phyloP scores from a whole-genome alignment of 2,888 invertebrate genomes.

The Bedellia somnulentella region DNA sequence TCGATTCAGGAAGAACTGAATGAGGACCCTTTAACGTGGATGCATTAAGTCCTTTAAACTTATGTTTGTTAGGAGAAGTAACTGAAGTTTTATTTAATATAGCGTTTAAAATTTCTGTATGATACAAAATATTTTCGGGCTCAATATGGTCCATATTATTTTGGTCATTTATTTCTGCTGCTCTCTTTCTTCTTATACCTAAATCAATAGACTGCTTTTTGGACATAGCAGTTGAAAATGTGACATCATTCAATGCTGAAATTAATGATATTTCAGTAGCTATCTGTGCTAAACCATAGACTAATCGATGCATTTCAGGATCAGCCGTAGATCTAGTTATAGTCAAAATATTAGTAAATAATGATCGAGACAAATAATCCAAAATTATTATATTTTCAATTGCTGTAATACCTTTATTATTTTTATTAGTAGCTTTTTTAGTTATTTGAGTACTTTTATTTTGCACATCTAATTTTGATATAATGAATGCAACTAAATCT shows the following conservation, averaged over 20 bases:
- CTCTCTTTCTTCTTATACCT: slow-evolving; percentile 35
- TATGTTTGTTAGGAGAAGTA: too few relatives aligned
- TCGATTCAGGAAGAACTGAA: slow-evolving; percentile 32
- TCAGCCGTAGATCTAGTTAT: slow-evolving; percentile 47
- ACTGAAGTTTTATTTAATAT: slow-evolving; percentile 36
- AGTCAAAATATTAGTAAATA: slow-evolving; percentile 41
- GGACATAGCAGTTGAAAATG: slow-evolving; percentile 38
- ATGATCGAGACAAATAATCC: slow-evolving; percentile 45
- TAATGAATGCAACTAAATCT: slow-evolving; percentile 42
- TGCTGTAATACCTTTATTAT: slow-evolving; percentile 45
- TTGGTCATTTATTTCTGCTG: slow-evolving; percentile 12
- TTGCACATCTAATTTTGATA: slow-evolving; percentile 44
- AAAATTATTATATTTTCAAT: slow-evolving; percentile 48
- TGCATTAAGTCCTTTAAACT: too few relatives aligned
- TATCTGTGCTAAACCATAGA: slow-evolving; percentile 50
- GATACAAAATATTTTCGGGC: too few relatives aligned
- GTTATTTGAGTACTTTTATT: slow-evolving; percentile 52
- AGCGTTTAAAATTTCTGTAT: too few relatives aligned
- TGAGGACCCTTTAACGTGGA: too few relatives aligned
- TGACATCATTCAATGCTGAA: slow-evolving; percentile 45
- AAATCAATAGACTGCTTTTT: slow-evolving; percentile 49
- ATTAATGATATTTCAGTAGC: slow-evolving; percentile 50
- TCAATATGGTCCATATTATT: too few relatives aligned
- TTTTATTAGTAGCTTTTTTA: slow-evolving; percentile 43
- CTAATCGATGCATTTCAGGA: slow-evolving; percentile 44